Conservation (phyloP, 2,113 vertebrate species). For the Nesoenas mayeri region DNA sequence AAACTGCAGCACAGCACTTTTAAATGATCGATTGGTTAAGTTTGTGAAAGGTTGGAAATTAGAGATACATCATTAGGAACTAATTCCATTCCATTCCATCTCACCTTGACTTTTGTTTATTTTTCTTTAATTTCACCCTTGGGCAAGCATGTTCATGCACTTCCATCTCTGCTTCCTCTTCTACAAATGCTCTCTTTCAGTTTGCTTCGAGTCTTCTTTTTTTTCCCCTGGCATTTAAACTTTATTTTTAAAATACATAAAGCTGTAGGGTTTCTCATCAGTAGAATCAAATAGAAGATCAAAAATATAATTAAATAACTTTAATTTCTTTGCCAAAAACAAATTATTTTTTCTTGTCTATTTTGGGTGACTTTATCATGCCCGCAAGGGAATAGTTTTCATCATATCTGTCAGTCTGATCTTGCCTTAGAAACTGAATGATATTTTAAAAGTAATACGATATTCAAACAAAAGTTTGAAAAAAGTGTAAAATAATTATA, state of each 20-base stretch:
- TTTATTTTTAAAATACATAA: neutral
- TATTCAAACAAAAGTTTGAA: neutral
- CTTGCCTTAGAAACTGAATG: neutral
- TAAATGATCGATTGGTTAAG: neutral
- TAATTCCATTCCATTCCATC: too few relatives aligned
- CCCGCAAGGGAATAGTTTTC: neutral
- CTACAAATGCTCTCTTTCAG: neutral
- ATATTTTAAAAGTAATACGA: neutral
- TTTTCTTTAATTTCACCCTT: neutral
- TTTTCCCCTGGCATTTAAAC: neutral
- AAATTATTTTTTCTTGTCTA: slow-evolving; percentile 52
- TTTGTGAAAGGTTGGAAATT: neutral
- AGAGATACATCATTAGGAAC: neutral
- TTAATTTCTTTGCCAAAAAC: slow-evolving; percentile 31
- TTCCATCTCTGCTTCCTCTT: neutral
- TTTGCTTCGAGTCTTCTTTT: neutral
- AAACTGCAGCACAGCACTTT: neutral
- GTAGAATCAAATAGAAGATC: slow-evolving; percentile 11
- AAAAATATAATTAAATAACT: slow-evolving; percentile 37
- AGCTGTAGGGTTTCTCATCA: slow-evolving; percentile 29
- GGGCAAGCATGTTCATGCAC: neutral
- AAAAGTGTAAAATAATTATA: neutral
- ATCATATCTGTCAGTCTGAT: neutral
- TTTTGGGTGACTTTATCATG: slow-evolving; percentile 21
- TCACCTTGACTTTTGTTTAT: neutral